phyloP scores from a whole-genome alignment of 2,113 vertebrate species.

The Seriola dumerili region DNA sequence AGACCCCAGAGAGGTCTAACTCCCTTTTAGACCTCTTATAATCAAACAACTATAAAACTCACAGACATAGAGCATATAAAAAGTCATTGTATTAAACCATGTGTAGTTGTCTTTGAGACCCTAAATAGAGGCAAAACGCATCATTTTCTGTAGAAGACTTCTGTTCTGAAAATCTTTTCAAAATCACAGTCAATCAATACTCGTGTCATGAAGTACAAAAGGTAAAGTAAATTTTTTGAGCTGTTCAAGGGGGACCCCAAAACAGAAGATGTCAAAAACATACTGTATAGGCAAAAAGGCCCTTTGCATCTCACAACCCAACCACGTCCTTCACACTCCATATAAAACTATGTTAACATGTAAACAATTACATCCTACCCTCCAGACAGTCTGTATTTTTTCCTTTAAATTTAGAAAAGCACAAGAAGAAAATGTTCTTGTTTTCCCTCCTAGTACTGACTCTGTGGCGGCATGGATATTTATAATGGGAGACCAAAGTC shows the following conservation, averaged over 20 bases:
- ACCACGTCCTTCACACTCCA: neutral
- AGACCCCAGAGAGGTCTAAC: neutral
- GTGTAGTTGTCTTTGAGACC: neutral
- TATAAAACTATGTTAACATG: conserved; percentile 50
- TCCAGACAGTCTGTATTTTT: conserved; percentile 56
- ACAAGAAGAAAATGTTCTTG: conserved; percentile 78
- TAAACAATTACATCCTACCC: conserved; percentile 64
- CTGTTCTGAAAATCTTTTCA: neutral
- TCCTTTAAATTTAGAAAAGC: conserved; percentile 78
- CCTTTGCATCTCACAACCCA: neutral
- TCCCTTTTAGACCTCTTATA: neutral
- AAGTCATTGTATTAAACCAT: neutral
- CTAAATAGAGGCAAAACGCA: neutral
- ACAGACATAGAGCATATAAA: neutral
- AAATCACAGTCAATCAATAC: neutral
- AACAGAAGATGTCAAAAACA: neutral
- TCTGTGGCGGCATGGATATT: conserved; percentile 76
- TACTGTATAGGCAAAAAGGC: neutral
- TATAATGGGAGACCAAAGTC: conserved; percentile 77
- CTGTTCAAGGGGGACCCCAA: neutral
- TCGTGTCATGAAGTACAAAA: neutral
- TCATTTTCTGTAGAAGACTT: neutral
- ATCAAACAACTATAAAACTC: neutral
- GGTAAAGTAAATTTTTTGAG: neutral
- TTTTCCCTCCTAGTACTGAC: conserved; percentile 59